These are phyloP conservation scores for Molossus molossus DNA, from an alignment of 2,797 vertebrate genomes.

Conservation along the genomic window DNA sequence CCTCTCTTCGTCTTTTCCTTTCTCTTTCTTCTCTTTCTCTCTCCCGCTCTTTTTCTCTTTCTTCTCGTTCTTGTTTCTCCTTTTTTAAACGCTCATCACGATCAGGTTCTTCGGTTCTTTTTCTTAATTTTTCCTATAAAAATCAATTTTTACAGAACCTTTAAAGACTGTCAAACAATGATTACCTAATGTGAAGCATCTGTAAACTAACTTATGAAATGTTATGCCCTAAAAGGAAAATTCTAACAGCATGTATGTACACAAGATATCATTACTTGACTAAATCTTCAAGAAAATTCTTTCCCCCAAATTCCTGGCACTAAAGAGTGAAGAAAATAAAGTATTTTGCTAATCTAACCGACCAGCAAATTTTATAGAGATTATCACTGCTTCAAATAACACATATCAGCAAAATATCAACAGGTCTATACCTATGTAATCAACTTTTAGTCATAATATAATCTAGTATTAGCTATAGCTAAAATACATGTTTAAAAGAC, in stretches of 20 bases:
- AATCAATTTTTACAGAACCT: conserved; percentile 48
- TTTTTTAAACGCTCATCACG: conserved; percentile 94
- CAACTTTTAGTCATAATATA: conserved; percentile 2
- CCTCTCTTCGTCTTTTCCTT: conserved; percentile 90
- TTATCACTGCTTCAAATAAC: conserved; percentile 38
- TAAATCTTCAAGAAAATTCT: conserved; percentile 28
- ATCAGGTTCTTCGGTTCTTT: conserved; percentile 95
- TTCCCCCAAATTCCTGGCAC: conserved; percentile 29
- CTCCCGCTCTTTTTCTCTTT: conserved; percentile 93
- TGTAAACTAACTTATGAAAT: background rate
- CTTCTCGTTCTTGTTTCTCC: conserved; percentile 93
- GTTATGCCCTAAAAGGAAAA: background rate
- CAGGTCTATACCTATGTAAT: background rate
- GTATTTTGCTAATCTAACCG: background rate
- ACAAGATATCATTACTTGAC: background rate
- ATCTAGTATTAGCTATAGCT: background rate
- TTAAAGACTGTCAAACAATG: conserved; percentile 13
- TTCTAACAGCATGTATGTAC: background rate
- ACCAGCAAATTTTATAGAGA: background rate
- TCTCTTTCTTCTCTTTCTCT: conserved; percentile 91
- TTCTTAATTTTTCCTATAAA: conserved; percentile 91
- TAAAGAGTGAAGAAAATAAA: conserved; percentile 17
- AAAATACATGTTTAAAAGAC: background rate
- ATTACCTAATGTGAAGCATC: background rate
- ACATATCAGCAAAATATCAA: conserved; percentile 49